Percentiles rank a stretch among this genome's conserved stretches.
Evolutionary conservation across 2,113 vertebrate species (phyloP).

Genomic region (Sylvilagus bachmani): DNA sequence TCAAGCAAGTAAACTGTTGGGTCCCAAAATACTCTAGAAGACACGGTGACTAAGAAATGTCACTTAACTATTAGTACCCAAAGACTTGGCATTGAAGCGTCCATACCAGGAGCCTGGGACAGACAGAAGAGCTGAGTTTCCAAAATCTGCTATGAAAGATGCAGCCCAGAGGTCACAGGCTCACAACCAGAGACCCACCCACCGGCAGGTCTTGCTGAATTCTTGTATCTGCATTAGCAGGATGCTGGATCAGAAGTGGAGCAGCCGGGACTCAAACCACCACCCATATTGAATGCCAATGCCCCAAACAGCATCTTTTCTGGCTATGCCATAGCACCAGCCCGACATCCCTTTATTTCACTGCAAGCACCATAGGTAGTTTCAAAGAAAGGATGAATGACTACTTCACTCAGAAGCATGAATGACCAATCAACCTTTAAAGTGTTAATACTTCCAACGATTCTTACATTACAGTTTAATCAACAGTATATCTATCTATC

Average conservation of each 20-base stretch:
- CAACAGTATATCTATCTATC: background rate
- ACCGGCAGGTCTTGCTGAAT: background rate
- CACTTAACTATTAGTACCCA: background rate
- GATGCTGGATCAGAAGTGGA: too few species aligned
- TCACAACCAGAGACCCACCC: too few species aligned
- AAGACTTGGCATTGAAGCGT: background rate
- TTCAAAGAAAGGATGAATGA: constrained; percentile 1
- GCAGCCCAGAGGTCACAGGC: background rate
- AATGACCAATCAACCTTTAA: background rate
- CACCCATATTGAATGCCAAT: too few species aligned
- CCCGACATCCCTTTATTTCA: background rate
- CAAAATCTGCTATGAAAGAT: background rate
- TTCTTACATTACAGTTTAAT: background rate
- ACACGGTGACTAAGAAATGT: background rate
- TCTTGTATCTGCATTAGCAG: background rate
- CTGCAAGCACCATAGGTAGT: background rate
- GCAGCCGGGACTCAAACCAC: too few species aligned
- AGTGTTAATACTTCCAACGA: background rate
- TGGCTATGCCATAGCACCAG: too few species aligned
- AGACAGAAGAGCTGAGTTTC: background rate
- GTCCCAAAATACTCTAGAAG: background rate
- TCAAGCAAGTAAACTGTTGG: background rate
- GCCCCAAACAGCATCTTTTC: too few species aligned
- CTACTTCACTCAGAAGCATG: background rate
- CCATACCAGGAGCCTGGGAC: background rate